Evolutionary conservation across 2,113 vertebrate species (phyloP).

Genomic region (Casuarius casuarius): DNA sequence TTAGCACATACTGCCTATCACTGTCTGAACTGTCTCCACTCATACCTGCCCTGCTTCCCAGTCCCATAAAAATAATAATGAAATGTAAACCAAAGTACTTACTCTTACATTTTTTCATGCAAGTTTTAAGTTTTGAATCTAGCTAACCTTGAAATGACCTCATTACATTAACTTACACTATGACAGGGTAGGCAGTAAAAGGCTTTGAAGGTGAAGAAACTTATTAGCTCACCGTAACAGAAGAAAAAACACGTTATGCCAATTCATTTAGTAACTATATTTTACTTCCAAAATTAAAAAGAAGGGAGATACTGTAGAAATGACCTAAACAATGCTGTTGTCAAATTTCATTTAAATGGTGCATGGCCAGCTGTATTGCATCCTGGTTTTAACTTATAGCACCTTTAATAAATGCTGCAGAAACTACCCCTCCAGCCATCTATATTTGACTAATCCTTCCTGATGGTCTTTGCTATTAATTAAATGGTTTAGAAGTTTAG

Average conservation of each 20-base stretch:
- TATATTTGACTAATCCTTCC: background rate
- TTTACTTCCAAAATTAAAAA: background rate
- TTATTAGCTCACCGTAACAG: background rate
- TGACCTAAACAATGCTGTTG: background rate
- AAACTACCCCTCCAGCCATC: background rate
- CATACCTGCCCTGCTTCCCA: background rate
- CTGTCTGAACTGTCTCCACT: background rate
- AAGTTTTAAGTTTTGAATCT: background rate
- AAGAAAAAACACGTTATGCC: rapidly evolving
- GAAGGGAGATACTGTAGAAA: background rate
- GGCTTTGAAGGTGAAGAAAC: background rate
- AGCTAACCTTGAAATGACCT: background rate
- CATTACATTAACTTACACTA: background rate
- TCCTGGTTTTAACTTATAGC: background rate
- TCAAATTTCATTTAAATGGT: background rate
- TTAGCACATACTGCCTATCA: background rate
- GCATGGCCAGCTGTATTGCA: rapidly evolving
- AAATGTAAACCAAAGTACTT: background rate
- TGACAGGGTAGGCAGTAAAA: background rate
- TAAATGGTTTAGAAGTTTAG: background rate
- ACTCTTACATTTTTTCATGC: background rate
- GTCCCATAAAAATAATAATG: background rate
- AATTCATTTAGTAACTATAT: background rate
- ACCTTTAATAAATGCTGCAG: background rate
- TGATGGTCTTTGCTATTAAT: background rate